phyloP scores from a whole-genome alignment of 2,797 vertebrate genomes.

The Molossus alvarezi region DNA sequence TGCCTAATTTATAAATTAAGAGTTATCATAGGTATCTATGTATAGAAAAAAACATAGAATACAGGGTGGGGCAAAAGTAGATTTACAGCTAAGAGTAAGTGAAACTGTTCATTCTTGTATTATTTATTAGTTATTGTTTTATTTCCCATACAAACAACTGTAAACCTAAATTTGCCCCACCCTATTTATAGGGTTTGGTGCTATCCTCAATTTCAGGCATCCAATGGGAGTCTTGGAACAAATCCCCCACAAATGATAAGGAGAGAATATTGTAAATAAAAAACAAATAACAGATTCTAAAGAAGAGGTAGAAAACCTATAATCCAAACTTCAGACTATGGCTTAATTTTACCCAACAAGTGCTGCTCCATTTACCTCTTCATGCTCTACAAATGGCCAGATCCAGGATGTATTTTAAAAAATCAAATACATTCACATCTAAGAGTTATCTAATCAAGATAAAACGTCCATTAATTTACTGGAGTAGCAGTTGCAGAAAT shows the following conservation, averaged over 20 bases:
- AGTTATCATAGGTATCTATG: not conserved
- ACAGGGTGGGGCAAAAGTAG: too few relatives aligned
- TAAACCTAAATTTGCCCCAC: too few relatives aligned
- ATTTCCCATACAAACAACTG: too few relatives aligned
- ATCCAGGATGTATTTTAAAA: not conserved
- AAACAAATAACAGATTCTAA: conserved; percentile 52
- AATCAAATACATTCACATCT: not conserved
- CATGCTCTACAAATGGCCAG: not conserved
- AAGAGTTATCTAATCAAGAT: conserved; percentile 60
- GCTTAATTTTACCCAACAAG: conserved; percentile 33
- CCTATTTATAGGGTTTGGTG: not conserved
- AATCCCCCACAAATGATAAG: not conserved
- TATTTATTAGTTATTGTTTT: too few relatives aligned
- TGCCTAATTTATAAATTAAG: not conserved
- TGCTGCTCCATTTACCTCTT: not conserved
- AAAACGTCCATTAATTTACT: conserved; percentile 19
- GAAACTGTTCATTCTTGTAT: too few relatives aligned
- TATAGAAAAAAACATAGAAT: not conserved
- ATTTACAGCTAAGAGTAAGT: too few relatives aligned
- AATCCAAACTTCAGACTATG: conserved; percentile 39
- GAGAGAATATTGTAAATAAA: not conserved
- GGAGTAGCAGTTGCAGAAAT: conserved; percentile 44
- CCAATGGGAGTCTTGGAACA: not conserved
- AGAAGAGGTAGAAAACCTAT: not conserved
- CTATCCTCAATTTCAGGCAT: not conserved